Base-by-base conservation (phyloP, 2,797 vertebrate genomes). In the Poeciliopsis presidionis region DNA sequence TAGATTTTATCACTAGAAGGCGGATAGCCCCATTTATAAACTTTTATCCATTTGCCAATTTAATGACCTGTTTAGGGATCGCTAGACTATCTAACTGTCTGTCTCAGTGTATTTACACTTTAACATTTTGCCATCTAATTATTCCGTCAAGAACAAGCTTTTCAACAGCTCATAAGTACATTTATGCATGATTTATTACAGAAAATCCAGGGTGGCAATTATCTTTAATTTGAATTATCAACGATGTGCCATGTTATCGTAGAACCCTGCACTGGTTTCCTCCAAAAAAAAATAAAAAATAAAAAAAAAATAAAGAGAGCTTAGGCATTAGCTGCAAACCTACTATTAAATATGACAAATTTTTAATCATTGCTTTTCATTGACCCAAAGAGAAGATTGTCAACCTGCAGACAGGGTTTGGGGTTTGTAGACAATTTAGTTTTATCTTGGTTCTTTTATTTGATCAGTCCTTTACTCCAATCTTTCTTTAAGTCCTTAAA, bases 1-100 rank as follows among this genome's bases (percentile, higher is more conserved):
- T 53, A 78, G 80, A 87, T 89, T 87, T 86, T 81, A 84, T 91
- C 85, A 69, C 20, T 1, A 7, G 33, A 83, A 72, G 81, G 73
- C 41, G 4, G 25, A 71, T 53, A 28, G 75, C 67, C 39, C 16
- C 61, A 78, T 81, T 90, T 73, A 65, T 78, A 74, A 43, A 67
- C 69, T 89, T 78, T 77, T 30, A 87, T 73, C 55, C 67, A 76
- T 79, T 78, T 74, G 75, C 80, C 74, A 59, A 73, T 86, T 86
- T 85, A 87, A 84, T 86, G 78, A 81, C 77, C 77, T 71, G 22
- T 71, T 25, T 67, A 79, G 57, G 73, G 70, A 88, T 84, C 71
- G 49, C 51, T 69, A 84, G 36, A 74, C 72, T 80, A 51, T 75
- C 47, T 53, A 43, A 69, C 63, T 51, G 39, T 82, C 80, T 55